Evolutionary conservation across 2,888 invertebrate genomes (phyloP).

Genomic region (Mesorhabditis belari): DNA sequence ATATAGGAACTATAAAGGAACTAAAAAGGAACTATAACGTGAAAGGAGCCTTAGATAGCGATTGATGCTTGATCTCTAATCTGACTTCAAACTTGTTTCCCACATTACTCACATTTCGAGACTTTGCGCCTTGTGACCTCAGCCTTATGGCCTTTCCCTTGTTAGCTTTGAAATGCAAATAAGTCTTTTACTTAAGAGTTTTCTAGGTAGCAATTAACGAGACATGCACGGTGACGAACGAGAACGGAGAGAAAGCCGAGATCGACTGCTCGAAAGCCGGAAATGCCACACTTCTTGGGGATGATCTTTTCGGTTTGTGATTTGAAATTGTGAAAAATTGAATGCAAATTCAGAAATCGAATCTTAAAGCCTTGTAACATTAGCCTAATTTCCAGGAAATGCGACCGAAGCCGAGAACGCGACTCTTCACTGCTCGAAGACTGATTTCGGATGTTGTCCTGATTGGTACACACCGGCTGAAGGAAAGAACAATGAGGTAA

Average conservation of each 20-base stretch:
- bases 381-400: background rate
- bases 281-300: slow-evolving; percentile 24
- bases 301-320: slow-evolving; percentile 2
- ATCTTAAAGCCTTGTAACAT: background rate
- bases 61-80: too few species aligned
- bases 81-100: too few species aligned
- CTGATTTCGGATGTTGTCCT: slow-evolving; percentile 53
- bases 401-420: slow-evolving; percentile 11
- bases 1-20: too few species aligned
- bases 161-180: too few species aligned
- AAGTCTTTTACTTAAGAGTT: too few species aligned
- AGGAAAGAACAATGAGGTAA: slow-evolving; percentile 41
- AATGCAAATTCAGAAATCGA: background rate
- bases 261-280: slow-evolving; percentile 28
- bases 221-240: slow-evolving; percentile 30
- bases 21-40: too few species aligned
- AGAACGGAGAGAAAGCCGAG: slow-evolving; percentile 30
- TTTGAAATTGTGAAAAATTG: background rate
- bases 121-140: too few species aligned
- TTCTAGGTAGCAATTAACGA: too few species aligned
- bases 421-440: slow-evolving; percentile 49
- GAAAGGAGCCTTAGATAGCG: too few species aligned
- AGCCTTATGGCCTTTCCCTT: too few species aligned
- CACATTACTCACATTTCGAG: too few species aligned
- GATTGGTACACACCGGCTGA: slow-evolving; percentile 53